phyloP scores from a whole-genome alignment of 2,797 vertebrate species.

The Sternarchorhynchus goeldii region DNA sequence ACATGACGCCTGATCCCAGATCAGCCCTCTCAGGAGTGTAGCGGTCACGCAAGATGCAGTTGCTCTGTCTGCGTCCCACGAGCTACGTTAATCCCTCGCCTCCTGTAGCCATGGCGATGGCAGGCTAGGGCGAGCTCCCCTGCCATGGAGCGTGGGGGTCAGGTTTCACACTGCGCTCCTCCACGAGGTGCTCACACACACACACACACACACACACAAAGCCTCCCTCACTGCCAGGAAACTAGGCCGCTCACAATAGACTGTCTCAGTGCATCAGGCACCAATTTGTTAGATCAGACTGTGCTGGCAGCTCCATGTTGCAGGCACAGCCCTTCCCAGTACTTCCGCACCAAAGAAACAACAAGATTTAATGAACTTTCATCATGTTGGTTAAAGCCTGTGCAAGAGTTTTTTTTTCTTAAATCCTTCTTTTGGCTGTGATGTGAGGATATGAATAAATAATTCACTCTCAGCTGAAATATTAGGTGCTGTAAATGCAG shows the following conservation, averaged over 20 bases:
- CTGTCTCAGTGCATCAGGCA: conserved; percentile 43
- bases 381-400: conserved; percentile 15
- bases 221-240: conserved; percentile 36
- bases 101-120: conserved; percentile 25
- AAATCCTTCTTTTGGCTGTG: conserved; percentile 13
- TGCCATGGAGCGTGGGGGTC: conserved; percentile 35
- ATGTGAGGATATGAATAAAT: conserved; percentile 27
- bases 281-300: conserved; percentile 39
- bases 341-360: conserved; percentile 29
- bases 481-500: background rate
- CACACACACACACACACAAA: conserved; percentile 26
- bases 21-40: background rate
- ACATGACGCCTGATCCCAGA: conserved; percentile 12
- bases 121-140: conserved; percentile 31
- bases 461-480: conserved; percentile 29
- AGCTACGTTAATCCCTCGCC: background rate
- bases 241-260: conserved; percentile 32
- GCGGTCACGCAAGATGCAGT: no score
- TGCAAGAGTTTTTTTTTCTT: conserved; percentile 13
- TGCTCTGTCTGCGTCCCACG: no score
- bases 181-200: background rate
- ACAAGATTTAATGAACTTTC: conserved; percentile 32
- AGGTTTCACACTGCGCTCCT: conserved; percentile 43
- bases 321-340: conserved; percentile 31
- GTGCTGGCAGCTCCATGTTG: conserved; percentile 30